These are phyloP conservation scores for Drosophila paulistorum DNA, from an alignment of 1,140 invertebrate species.

Conservation along the genomic window DNA sequence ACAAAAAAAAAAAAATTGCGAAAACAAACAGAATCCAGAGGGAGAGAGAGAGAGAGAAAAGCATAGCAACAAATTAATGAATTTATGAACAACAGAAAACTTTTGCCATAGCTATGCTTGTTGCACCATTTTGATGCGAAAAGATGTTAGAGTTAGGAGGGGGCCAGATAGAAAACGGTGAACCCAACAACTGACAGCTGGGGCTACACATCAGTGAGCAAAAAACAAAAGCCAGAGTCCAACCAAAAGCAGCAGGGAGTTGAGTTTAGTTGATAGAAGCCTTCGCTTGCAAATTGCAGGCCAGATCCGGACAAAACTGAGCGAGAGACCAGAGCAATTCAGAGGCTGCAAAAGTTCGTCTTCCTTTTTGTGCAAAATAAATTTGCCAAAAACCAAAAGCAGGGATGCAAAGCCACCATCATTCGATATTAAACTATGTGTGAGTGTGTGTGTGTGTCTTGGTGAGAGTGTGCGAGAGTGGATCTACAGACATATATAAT, in stretches of 20 bases:
- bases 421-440: conserved; percentile 43
- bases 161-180: not conserved
- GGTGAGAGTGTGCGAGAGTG: conserved; percentile 40
- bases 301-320: not conserved
- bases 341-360: conserved; percentile 53
- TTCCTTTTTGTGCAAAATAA: conserved; percentile 68
- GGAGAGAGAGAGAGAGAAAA: conserved; percentile 22
- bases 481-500: conserved; percentile 47
- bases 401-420: conserved; percentile 31
- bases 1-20: conserved; percentile 3
- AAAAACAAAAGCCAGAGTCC: conserved; percentile 42
- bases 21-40: not conserved
- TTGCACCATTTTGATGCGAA: conserved; percentile 39
- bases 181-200: conserved; percentile 57
- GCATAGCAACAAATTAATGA: conserved; percentile 72
- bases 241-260: conserved; percentile 40
- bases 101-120: conserved; percentile 60
- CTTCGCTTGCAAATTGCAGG: conserved; percentile 24
- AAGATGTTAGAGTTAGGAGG: not conserved
- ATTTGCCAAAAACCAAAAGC: conserved; percentile 52
- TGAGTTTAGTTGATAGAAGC: conserved; percentile 24
- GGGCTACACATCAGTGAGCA: conserved; percentile 49
- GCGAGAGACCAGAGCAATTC: conserved; percentile 17
- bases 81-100: conserved; percentile 75
- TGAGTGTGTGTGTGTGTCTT: conserved; percentile 18